Evolutionary conservation across 2,888 invertebrate genomes (phyloP).

Genomic region (Napeogenes sylphis): DNA sequence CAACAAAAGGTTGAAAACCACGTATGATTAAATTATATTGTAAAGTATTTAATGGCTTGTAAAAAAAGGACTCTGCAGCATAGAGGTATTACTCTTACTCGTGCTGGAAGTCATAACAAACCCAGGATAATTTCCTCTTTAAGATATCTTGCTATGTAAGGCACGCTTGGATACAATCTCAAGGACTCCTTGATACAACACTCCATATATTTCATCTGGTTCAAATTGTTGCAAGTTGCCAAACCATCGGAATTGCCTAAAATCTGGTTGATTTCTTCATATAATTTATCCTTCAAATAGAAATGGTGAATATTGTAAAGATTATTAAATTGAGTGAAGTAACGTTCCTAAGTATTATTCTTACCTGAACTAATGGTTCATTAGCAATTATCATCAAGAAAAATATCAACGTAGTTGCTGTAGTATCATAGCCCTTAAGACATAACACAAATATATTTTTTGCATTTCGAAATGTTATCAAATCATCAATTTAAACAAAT

Average conservation of each 20-base stretch:
- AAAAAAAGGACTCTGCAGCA: too few species aligned
- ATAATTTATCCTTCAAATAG: slow-evolving; percentile 9
- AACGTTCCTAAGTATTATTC: neutral
- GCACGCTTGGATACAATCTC: slow-evolving; percentile 81
- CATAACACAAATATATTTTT: too few species aligned
- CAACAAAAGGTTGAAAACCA: too few species aligned
- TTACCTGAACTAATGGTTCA: slow-evolving; percentile 56
- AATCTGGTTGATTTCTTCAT: slow-evolving; percentile 41
- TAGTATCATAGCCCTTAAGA: slow-evolving; percentile 67
- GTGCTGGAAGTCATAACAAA: slow-evolving; percentile 34
- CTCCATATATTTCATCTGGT: slow-evolving; percentile 79
- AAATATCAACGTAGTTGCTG: slow-evolving; percentile 52
- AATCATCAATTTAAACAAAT: too few species aligned
- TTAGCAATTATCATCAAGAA: slow-evolving; percentile 61
- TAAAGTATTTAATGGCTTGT: too few species aligned
- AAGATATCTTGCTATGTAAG: slow-evolving; percentile 76
- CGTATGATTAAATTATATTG: too few species aligned
- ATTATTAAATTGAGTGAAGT: neutral
- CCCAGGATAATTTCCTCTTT: slow-evolving; percentile 76
- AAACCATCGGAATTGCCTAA: slow-evolving; percentile 79
- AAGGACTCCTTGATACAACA: slow-evolving; percentile 82
- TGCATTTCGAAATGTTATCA: too few species aligned
- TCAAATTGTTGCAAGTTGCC: slow-evolving; percentile 76
- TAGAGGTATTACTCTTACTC: neutral
- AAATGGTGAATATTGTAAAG: neutral